A percentile compares a stretch with the other conserved stretches of the same genome.
Evolutionary conservation across 2,797 vertebrate genomes (phyloP).

Genomic region (Diglossa cyanea): DNA sequence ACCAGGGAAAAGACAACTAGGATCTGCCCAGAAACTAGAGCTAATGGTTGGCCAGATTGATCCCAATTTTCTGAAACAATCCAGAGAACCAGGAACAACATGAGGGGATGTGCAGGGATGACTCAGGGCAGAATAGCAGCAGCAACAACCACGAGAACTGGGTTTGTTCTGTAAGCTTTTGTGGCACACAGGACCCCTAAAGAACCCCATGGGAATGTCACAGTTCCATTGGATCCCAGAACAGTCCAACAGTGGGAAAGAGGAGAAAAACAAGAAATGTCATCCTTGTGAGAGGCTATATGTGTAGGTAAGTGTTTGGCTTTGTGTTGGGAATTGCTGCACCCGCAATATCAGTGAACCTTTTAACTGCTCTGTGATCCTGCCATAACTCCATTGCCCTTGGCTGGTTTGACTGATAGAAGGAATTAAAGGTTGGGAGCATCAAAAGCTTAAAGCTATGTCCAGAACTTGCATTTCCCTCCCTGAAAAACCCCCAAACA

Average conservation of each 20-base stretch:
- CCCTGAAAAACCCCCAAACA: not conserved
- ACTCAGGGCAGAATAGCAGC: not conserved
- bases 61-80: not conserved
- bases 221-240: fast-evolving
- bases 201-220: not conserved
- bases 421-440: not conserved
- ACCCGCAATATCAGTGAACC: fast-evolving
- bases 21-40: not conserved
- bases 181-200: not conserved
- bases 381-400: not conserved
- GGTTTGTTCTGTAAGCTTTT: not conserved
- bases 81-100: not conserved
- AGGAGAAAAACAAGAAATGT: not conserved
- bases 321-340: not conserved
- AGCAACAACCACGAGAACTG: not conserved
- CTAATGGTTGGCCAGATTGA: not conserved
- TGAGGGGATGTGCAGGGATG: not conserved
- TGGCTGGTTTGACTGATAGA: not conserved
- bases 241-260: not conserved
- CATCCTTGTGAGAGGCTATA: not conserved
- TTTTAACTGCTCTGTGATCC: not conserved
- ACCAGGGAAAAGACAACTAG: not conserved
- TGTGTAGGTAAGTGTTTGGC: not conserved
- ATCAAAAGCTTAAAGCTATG: not conserved
- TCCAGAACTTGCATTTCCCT: not conserved